Percentiles rank a stretch among this genome's conserved stretches.
phyloP scores from a whole-genome alignment of 2,888 invertebrate genomes.

The Synanthedon myopaeformis region DNA sequence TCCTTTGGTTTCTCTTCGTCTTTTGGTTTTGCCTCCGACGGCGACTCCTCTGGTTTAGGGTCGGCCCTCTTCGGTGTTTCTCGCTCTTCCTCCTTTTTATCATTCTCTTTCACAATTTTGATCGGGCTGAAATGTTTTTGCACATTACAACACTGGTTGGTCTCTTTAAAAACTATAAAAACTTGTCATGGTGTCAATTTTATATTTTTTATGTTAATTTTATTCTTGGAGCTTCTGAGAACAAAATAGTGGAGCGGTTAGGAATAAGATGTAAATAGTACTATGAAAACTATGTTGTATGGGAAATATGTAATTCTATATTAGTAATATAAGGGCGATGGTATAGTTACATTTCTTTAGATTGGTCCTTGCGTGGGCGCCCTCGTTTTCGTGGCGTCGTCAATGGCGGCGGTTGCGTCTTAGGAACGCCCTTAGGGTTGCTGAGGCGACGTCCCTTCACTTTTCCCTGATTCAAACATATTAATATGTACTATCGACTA shows the following conservation, averaged over 20 bases:
- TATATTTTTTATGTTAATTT: no score
- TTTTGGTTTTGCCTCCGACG: neutral
- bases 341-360: conserved; percentile 23
- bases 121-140: neutral
- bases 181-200: no score
- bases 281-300: no score
- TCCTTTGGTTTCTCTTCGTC: no score
- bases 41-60: neutral
- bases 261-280: no score
- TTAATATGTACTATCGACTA: no score
- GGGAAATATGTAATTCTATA: no score
- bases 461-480: neutral
- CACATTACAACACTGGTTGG: no score
- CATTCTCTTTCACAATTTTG: neutral
- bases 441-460: neutral
- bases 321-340: neutral
- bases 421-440: neutral
- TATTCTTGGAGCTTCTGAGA: no score
- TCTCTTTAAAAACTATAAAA: no score
- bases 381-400: conserved; percentile 37
- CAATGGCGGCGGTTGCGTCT: conserved; percentile 1
- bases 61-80: neutral
- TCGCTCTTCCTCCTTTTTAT: neutral
- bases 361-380: conserved; percentile 40
- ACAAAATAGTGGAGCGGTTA: no score